Conservation (phyloP, 2,888 invertebrate species). For the Yponomeuta evonymella region DNA sequence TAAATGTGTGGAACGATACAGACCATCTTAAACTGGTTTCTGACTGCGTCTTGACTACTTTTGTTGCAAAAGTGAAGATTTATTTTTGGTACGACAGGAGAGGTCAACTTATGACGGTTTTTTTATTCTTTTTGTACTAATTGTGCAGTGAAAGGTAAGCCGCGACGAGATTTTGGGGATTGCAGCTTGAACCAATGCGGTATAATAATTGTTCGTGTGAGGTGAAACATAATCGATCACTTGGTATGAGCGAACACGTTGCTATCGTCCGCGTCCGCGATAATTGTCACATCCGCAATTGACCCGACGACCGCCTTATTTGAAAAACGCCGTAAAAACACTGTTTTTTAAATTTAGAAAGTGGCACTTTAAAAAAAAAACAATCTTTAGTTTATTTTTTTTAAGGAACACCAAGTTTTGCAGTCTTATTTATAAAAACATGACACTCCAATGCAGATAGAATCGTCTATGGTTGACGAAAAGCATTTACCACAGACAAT, state of each 20-base stretch:
- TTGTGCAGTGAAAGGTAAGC: constrained; percentile 10
- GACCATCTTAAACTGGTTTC: background rate
- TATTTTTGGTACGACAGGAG: background rate
- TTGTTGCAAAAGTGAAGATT: constrained; percentile 1
- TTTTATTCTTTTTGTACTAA: constrained; percentile 6
- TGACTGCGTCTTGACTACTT: background rate
- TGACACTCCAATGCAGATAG: too few relatives aligned
- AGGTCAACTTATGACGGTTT: constrained; percentile 4
- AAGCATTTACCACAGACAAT: too few relatives aligned
- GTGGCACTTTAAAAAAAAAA: too few relatives aligned
- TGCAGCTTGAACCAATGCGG: background rate
- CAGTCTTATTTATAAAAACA: too few relatives aligned
- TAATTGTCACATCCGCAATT: background rate
- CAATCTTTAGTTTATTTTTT: too few relatives aligned
- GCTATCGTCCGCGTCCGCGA: background rate
- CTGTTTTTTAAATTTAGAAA: too few relatives aligned
- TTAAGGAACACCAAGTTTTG: too few relatives aligned
- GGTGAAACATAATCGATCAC: constrained; percentile 15
- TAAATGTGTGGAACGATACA: background rate
- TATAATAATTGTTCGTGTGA: constrained; percentile 7
- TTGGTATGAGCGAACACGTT: background rate
- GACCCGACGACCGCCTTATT: background rate
- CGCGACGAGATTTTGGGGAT: constrained; percentile 7
- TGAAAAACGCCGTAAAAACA: too few relatives aligned
- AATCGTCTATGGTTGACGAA: too few relatives aligned